Evolutionary conservation across 2,113 vertebrate genomes (phyloP), one percentile per base, ranked within the genome.

Genomic region (Nannobrachium achirus): DNA sequence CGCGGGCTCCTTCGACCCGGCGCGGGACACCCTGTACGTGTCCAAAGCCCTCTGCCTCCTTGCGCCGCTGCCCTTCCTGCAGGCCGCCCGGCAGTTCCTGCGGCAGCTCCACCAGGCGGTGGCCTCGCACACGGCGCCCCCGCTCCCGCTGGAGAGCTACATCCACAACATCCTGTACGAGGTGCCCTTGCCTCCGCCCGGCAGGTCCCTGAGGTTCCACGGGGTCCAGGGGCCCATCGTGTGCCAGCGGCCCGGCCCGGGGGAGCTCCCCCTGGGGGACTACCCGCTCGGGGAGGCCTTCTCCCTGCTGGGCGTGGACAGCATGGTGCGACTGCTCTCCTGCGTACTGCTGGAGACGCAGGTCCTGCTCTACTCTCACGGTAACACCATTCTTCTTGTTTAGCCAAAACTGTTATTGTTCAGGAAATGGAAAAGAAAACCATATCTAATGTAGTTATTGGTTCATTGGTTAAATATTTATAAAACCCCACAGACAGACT

Each of bases 261-360:
- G 61, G 0, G 98, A 99, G 72, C 94, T 99, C 1, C 98, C 97
- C 0, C 89, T 99, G 38, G 96, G 93, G 0, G 98, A 98, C 80
- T 99, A 95, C 76, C 94, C 97, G 0, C 93, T 99, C 10, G 91
- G 94, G 9, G 95, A 97, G 78, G 92, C 93, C 1, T 95, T 97
- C 0, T 93, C 94, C 65, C 88, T 99, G 48, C 90, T 99, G 73
- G 97, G 98, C 1, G 85, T 98, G 59, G 96, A 99, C 80, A 98
- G 96, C 78, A 90, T 99, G 79, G 94, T 99, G 39, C 96, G 96
- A 71, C 93, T 98, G n/a, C 96, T 99, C 50, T 98, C 96, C 11
- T 99, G 97, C 1, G 94, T 94, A 13, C 94, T 99, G n/a, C 88
- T 99, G 76, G 98, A 99, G 89, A 98, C 97, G 91, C 98, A 99